Evolutionary conservation across 2,113 vertebrate genomes (phyloP).

Genomic region (Entomyzon cyanotis): DNA sequence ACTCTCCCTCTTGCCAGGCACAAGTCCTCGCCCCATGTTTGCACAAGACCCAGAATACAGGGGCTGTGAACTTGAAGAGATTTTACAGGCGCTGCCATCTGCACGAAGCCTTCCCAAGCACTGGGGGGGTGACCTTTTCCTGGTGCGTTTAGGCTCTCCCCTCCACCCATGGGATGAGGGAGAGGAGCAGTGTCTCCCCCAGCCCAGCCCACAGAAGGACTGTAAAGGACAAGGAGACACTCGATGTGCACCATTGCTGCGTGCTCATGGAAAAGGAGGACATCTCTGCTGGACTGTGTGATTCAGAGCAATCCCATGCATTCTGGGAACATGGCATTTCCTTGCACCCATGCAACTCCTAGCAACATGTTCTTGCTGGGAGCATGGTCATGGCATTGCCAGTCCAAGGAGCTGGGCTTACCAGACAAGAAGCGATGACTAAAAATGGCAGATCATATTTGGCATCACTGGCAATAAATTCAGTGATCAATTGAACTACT

Average conservation of each 20-base stretch:
- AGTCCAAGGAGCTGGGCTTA: background rate
- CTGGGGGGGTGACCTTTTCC: rapidly evolving
- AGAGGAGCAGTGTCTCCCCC: background rate
- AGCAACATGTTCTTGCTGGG: background rate
- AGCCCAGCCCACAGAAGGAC: background rate
- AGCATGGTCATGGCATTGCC: background rate
- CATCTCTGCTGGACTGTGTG: background rate
- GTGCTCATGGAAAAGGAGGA: background rate
- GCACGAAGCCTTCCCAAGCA: background rate
- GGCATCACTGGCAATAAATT: background rate
- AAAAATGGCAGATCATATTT: background rate
- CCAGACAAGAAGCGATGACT: background rate
- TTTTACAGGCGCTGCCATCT: background rate
- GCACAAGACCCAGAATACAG: background rate
- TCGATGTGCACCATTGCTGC: rapidly evolving
- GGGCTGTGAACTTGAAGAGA: background rate
- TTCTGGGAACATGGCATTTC: rapidly evolving
- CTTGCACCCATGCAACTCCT: background rate
- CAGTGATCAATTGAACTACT: background rate
- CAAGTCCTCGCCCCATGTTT: background rate
- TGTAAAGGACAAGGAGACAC: background rate
- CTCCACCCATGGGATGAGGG: background rate
- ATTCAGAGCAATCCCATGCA: background rate
- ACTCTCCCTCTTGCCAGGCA: background rate
- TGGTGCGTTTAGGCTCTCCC: background rate